Conservation (phyloP, 2,113 vertebrate species). For the Bungarus multicinctus region DNA sequence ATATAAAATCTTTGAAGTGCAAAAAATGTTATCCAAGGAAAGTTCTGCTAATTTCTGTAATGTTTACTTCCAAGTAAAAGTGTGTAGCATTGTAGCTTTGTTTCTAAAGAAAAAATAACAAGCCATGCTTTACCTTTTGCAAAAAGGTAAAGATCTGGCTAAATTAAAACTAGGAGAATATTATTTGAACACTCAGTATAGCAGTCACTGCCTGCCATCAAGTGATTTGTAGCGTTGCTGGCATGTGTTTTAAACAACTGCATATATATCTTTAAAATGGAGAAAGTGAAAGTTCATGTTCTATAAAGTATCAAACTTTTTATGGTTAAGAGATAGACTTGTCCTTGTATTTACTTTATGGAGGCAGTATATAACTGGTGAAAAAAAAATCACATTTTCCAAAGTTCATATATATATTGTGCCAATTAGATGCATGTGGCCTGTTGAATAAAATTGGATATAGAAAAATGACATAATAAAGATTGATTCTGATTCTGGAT, state of each 20-base stretch:
- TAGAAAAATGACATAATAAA: neutral
- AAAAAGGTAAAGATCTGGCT: neutral
- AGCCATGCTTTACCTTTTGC: neutral
- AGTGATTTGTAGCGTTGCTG: neutral
- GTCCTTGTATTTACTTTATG: neutral
- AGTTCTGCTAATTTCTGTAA: neutral
- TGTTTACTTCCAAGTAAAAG: neutral
- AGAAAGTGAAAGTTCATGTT: neutral
- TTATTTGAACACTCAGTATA: neutral
- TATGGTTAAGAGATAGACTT: neutral
- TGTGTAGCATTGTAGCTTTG: neutral
- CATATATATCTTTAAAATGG: neutral
- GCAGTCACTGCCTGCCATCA: neutral
- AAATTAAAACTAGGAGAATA: neutral
- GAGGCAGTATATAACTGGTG: neutral
- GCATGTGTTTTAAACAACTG: slow-evolving; percentile 3
- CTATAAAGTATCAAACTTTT: neutral
- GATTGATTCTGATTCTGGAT: neutral
- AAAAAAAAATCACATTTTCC: neutral
- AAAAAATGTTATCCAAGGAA: neutral
- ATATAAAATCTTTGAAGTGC: neutral
- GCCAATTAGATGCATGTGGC: neutral
- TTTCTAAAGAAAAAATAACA: neutral
- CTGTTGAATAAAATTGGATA: neutral
- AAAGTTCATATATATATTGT: neutral